phyloP scores from a whole-genome alignment of 1,140 invertebrate genomes.

The Diplogasteroides magnus region DNA sequence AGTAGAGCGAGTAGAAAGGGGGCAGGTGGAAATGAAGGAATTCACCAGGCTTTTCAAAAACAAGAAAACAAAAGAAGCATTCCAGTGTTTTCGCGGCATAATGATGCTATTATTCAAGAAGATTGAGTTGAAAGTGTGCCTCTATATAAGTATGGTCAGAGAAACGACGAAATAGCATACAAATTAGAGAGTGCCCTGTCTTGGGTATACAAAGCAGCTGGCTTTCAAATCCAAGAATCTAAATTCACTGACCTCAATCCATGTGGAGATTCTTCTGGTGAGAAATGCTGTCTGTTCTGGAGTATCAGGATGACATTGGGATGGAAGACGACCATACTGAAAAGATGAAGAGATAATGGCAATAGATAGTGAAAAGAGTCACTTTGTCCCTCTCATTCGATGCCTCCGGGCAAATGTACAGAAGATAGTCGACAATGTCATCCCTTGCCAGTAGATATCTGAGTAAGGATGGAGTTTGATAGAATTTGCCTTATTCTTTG shows the following conservation, averaged over 20 bases:
- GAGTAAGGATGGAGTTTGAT: background rate
- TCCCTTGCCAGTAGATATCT: background rate
- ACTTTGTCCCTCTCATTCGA: slow-evolving; percentile 34
- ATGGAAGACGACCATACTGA: background rate
- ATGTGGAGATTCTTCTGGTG: background rate
- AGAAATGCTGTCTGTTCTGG: background rate
- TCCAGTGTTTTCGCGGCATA: background rate
- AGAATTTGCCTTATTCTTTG: too few species aligned
- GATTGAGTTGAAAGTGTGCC: too few species aligned
- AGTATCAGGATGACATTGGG: background rate
- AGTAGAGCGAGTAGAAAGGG: slow-evolving; percentile 5
- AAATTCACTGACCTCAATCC: background rate
- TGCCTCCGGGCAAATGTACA: slow-evolving; percentile 24
- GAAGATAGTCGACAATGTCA: slow-evolving; percentile 18
- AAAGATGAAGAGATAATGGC: too few species aligned
- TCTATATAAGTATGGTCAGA: too few species aligned
- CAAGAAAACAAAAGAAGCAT: background rate
- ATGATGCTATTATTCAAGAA: too few species aligned
- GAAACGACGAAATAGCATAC: too few species aligned
- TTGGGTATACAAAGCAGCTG: too few species aligned
- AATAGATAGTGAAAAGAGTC: background rate
- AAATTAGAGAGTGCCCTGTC: too few species aligned
- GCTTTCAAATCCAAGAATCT: too few species aligned
- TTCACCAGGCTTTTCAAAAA: background rate
- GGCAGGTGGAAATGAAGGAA: slow-evolving; percentile 3